Evolutionary conservation across 1,140 invertebrate genomes (phyloP), one percentile per base, ranked within the genome.

Genomic region (Cyrtorhinus lividipennis): DNA sequence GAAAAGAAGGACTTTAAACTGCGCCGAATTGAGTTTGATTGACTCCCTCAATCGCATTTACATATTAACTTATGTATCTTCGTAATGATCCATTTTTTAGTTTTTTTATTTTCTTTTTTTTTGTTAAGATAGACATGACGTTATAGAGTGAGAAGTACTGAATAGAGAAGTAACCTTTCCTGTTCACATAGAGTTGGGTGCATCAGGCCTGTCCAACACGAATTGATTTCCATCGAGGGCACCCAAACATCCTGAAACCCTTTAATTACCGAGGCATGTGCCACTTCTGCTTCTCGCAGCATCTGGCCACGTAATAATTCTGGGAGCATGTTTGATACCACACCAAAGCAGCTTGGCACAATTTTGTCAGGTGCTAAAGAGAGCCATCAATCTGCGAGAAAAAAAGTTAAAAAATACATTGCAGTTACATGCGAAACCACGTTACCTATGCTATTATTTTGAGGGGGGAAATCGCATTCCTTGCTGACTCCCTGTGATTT

Each of bases 371-470:
- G 59, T 58, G 56, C 61, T 69, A 71, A 13, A 70, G 63, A 22
- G 65, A 62, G 30, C 72, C 61, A 64, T 68, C 64, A 62, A 72
- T 26, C n/a, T n/a, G n/a, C n/a, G n/a, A n/a, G n/a, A n/a, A n/a
- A n/a, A n/a, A n/a, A n/a, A n/a, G n/a, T n/a, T n/a, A n/a, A n/a
- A n/a, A n/a, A n/a, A n/a, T n/a, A n/a, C n/a, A n/a, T n/a, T n/a
- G n/a, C n/a, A n/a, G n/a, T n/a, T n/a, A n/a, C n/a, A n/a, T n/a
- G n/a, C n/a, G n/a, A n/a, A n/a, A n/a, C n/a, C n/a, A n/a, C n/a
- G n/a, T n/a, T n/a, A n/a, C n/a, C n/a, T n/a, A n/a, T n/a, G n/a
- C n/a, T n/a, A n/a, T n/a, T n/a, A n/a, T n/a, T n/a, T n/a, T n/a
- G n/a, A n/a, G n/a, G n/a, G n/a, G n/a, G n/a, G n/a, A n/a, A n/a